These are phyloP conservation scores for Eretmocerus hayati DNA, from an alignment of 2,888 invertebrate species.

Conservation along the genomic window DNA sequence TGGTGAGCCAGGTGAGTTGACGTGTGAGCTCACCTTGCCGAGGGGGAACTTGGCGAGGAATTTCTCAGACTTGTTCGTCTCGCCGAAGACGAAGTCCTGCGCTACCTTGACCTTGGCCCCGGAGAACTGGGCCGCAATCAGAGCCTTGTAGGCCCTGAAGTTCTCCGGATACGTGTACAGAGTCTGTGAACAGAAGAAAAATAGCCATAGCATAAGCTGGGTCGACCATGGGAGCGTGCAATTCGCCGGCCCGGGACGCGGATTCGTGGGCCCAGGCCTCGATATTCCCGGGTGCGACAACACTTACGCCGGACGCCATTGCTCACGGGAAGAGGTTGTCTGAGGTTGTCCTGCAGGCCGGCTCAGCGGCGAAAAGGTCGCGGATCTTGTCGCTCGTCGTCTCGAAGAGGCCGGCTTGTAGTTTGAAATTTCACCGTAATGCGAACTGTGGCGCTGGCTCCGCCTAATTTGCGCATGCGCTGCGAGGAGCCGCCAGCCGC, in stretches of 20 bases:
- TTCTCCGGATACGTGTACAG: slow-evolving; percentile 97
- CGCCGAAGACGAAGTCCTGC: slow-evolving; percentile 84
- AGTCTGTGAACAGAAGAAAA: slow-evolving; percentile 60
- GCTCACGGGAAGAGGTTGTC: slow-evolving; percentile 43
- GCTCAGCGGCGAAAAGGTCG: not conserved
- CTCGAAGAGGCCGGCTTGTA: not conserved
- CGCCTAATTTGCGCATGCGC: too few relatives aligned
- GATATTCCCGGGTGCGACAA: slow-evolving; percentile 23
- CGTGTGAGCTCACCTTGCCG: slow-evolving; percentile 90
- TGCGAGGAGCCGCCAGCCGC: too few relatives aligned
- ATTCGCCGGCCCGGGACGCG: not conserved
- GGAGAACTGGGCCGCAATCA: slow-evolving; percentile 96
- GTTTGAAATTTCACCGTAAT: too few relatives aligned
- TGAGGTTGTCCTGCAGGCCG: slow-evolving; percentile 40
- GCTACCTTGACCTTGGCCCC: slow-evolving; percentile 79
- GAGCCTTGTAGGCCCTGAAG: slow-evolving; percentile 95
- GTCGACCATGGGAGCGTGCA: not conserved
- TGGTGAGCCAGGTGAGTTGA: too few relatives aligned
- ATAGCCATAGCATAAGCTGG: slow-evolving; percentile 1
- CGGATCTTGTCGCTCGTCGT: not conserved
- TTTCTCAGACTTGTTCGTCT: slow-evolving; percentile 79
- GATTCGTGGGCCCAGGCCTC: slow-evolving; percentile 17
- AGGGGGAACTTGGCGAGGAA: slow-evolving; percentile 94
- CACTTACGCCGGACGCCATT: slow-evolving; percentile 55
- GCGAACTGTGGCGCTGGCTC: too few relatives aligned